phyloP scores from a whole-genome alignment of 2,113 vertebrate genomes.

The Rhabdornis inornatus region DNA sequence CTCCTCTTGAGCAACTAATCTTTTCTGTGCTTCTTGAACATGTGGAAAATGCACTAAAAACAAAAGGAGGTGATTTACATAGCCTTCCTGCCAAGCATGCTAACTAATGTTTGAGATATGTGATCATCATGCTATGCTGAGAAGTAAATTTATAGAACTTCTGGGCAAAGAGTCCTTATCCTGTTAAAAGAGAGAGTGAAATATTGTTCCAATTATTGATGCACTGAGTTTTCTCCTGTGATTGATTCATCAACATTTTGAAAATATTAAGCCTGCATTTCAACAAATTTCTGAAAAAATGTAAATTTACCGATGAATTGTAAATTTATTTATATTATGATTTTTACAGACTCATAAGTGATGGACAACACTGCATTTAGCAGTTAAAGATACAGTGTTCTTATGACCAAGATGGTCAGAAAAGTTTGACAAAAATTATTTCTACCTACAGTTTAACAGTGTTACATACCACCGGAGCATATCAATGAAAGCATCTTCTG shows the following conservation, averaged over 20 bases:
- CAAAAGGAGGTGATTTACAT: constrained; percentile 38
- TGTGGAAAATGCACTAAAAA: constrained; percentile 27
- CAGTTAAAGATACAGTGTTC: not conserved
- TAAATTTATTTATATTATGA: not conserved
- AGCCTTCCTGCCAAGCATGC: not conserved
- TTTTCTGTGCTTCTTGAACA: not conserved
- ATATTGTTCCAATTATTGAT: constrained; percentile 31
- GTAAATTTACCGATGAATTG: not conserved
- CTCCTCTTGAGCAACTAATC: not conserved
- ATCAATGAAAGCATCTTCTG: not conserved
- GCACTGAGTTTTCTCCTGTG: not conserved
- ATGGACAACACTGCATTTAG: not conserved
- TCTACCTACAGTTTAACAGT: not conserved
- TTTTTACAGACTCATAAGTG: not conserved
- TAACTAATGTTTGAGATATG: constrained; percentile 20
- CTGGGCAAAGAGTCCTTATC: constrained; percentile 30
- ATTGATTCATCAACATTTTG: not conserved
- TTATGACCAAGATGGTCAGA: not conserved
- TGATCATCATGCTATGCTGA: not conserved
- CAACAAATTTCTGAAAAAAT: not conserved
- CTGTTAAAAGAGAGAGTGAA: constrained; percentile 56
- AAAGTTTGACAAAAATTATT: not conserved
- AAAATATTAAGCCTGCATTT: not conserved
- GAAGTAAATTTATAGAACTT: constrained; percentile 52
- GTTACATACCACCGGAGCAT: not conserved